These are phyloP conservation scores for Rousettus madagascariensis DNA, from an alignment of 2,797 vertebrate species.

Conservation along the genomic window DNA sequence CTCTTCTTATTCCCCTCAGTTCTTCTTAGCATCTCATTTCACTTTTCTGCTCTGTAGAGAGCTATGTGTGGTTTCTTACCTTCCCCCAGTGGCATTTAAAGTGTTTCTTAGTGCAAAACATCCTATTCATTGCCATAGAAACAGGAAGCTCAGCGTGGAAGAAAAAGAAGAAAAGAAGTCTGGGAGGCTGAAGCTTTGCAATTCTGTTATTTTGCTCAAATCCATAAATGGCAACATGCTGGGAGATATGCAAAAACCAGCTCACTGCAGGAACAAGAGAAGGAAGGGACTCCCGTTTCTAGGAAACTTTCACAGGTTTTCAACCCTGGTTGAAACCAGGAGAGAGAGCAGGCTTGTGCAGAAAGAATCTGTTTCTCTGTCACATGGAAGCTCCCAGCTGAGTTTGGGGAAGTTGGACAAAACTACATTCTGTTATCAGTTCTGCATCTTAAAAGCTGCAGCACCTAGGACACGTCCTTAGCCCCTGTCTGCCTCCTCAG, in stretches of 20 bases:
- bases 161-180: conserved; percentile 65
- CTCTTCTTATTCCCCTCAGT: conserved; percentile 45
- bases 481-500: not conserved
- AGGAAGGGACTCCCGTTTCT: conserved; percentile 28
- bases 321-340: not conserved
- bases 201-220: conserved; percentile 79
- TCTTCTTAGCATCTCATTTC: conserved; percentile 67
- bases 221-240: conserved; percentile 78
- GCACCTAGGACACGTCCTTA: not conserved
- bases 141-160: conserved; percentile 78
- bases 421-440: not conserved
- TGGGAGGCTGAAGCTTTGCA: conserved; percentile 74
- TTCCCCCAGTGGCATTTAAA: conserved; percentile 80
- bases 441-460: not conserved
- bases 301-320: conserved; percentile 30
- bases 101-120: conserved; percentile 81
- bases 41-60: conserved; percentile 67
- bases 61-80: conserved; percentile 70
- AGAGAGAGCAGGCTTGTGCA: not conserved
- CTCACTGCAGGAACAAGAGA: not conserved
- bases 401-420: not conserved
- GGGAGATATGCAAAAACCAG: conserved; percentile 66
- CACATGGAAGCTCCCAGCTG: not conserved
- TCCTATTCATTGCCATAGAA: conserved; percentile 82
- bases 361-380: not conserved